Evolutionary conservation across 2,797 vertebrate species (phyloP), one percentile per base, ranked within the genome.

Genomic region (Crocidura indochinensis): DNA sequence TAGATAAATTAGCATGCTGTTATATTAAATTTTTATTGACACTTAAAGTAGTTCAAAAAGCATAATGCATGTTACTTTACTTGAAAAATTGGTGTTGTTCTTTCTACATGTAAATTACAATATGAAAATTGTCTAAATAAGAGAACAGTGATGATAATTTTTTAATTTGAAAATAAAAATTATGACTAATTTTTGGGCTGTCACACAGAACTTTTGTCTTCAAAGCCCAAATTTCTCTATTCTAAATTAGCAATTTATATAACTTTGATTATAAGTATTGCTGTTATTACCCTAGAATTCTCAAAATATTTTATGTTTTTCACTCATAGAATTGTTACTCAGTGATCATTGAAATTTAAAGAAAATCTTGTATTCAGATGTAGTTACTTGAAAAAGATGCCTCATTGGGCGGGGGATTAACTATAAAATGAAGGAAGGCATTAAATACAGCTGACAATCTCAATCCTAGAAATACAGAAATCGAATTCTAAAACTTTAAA

Each of bases 291-390:
- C 29, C n/a, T 51, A 31, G 6, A 65, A 86, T 75, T 47, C 14
- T 77, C 19, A 60, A 75, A 76, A 53, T 8, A 80, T 10, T 87
- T 74, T 83, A 2, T 53, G 31, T 92, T 71, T 80, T 86, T 76
- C 9, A 76, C 49, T 56, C 46, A 17, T 1, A 51, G 2, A 47
- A 38, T 7, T 46, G 31, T 49, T 72, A 14, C 31, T 88, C 69
- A 88, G 7, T 60, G 17, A 60, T 60, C 82, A 22, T 72, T 60
- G 31, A 91, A 51, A 22, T 49, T n/a, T 51, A 38, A 64, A 92
- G 62, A 84, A 93, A 31, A 94, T 85, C 11, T 90, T 78, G 26
- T 46, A 53, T 20, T 15, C 47, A 69, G 46, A 83, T 38, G 80
- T 38, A 65, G 31, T 51, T 26, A 73, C 75, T 78, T 88, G 4